Base-by-base conservation (phyloP, 2,888 invertebrate genomes). In the Cynaeus angustus region DNA sequence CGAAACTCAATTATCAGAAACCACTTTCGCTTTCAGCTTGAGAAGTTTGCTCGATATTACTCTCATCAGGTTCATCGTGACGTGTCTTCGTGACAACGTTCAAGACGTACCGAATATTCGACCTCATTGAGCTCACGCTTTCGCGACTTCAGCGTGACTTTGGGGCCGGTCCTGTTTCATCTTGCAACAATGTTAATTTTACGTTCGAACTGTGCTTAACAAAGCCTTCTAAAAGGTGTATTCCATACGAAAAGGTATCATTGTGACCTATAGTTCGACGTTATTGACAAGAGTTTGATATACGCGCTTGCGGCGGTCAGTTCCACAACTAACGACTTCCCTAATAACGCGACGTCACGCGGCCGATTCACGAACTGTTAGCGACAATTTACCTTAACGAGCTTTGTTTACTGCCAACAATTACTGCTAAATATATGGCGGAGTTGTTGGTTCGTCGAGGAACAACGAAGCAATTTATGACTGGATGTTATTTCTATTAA, bases 361-460 rank as follows among this genome's bases (percentile, higher is more conserved):
- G 80, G 76, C 74, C 78, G 80, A 82, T 82, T 79, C 82, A 82
- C 81, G 82, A 82, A 81, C 82, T 81, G 82, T 82, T 82, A 82
- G 80, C 79, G 81, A 82, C 81, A 82, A 80, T 82, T 81, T 78
- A 81, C 78, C 77, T 78, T 82, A 82, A 82, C 82, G 81, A 82
- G 81, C 79, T 74, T 78, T 80, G 81, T 82, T 82, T 82, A 82
- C 81, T 77, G 74, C 73, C 74, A 75, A 77, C 81, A 81, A 81
- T 82, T 81, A 81, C 80, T 74, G 74, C 72, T 77, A 78, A 79
- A 80, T 80, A 77, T 77, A 77, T 72, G 75, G 71, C 48, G 46
- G 66, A 52, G 52, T 53, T 33, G 52, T 48, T 53, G 38, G 21
- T 37, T 37, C 52, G 45, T 41, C 56, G 33, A 55, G 56, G 12